Conservation (phyloP, 2,888 invertebrate species). For the Eristalis intricaria region DNA sequence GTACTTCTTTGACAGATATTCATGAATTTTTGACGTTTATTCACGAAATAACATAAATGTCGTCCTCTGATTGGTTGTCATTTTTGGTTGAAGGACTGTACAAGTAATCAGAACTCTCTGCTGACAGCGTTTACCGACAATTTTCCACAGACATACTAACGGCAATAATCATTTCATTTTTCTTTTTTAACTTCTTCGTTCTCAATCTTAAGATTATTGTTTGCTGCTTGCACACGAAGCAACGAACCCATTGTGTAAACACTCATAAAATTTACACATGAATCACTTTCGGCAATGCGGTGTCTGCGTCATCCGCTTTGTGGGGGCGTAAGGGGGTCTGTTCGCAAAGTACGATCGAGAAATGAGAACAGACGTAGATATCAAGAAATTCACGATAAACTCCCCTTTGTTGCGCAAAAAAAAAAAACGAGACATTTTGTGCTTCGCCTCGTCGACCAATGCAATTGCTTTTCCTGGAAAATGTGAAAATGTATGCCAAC, state of each 20-base stretch:
- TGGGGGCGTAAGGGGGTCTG: not conserved
- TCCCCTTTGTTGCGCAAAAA: conserved; percentile 35
- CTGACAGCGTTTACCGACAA: too few relatives aligned
- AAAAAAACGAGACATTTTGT: not conserved
- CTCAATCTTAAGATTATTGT: conserved; percentile 12
- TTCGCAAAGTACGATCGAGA: not conserved
- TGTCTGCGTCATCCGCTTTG: not conserved
- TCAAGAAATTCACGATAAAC: conserved; percentile 32
- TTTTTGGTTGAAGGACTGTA: too few relatives aligned
- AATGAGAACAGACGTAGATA: conserved; percentile 33
- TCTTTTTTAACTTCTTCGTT: conserved; percentile 8
- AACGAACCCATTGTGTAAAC: conserved; percentile 37
- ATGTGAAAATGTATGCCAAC: not conserved
- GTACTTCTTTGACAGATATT: too few relatives aligned
- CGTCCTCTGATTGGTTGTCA: too few relatives aligned
- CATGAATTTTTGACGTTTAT: too few relatives aligned
- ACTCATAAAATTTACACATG: conserved; percentile 25
- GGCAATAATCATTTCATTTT: not conserved
- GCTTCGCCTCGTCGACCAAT: not conserved
- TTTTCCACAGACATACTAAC: not conserved
- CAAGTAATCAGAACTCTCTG: too few relatives aligned
- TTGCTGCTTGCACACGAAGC: conserved; percentile 16
- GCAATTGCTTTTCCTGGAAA: not conserved
- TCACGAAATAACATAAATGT: too few relatives aligned
- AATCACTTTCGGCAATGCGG: conserved; percentile 16